These are phyloP conservation scores for Cygnus atratus DNA, from an alignment of 2,113 vertebrate species.

Conservation along the genomic window DNA sequence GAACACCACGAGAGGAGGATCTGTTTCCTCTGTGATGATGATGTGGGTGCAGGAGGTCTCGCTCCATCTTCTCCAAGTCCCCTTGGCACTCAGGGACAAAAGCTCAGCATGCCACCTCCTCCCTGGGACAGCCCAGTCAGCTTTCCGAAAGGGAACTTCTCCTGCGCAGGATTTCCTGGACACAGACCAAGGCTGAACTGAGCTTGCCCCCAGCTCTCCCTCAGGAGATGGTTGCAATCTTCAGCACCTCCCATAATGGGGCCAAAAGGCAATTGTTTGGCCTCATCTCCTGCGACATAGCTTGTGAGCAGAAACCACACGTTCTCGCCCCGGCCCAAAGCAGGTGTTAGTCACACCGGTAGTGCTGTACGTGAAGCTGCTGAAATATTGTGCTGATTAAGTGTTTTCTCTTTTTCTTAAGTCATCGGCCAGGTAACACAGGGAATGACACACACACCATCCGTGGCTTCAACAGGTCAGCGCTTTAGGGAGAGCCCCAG, in stretches of 20 bases:
- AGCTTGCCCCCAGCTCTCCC: neutral
- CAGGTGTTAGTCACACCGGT: neutral
- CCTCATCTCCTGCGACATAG: neutral
- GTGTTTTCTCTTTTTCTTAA: neutral
- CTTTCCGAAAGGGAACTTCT: neutral
- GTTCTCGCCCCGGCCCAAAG: neutral
- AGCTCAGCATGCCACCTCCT: neutral
- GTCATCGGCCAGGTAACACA: neutral
- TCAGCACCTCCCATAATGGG: neutral
- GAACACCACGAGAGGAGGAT: fast-evolving
- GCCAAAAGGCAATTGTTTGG: neutral
- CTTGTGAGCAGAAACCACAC: neutral
- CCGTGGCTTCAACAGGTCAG: neutral
- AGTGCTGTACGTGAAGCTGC: neutral
- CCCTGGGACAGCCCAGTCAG: neutral
- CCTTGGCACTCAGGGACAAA: neutral
- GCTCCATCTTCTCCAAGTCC: neutral
- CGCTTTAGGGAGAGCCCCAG: neutral
- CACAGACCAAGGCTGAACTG: neutral
- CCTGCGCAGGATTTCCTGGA: neutral
- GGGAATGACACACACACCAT: neutral
- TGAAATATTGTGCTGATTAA: neutral
- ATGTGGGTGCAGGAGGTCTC: neutral
- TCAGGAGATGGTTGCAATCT: neutral
- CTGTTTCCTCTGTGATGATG: fast-evolving